Conservation (phyloP, 2,888 invertebrate genomes). For the Cheilosia vulpina region DNA sequence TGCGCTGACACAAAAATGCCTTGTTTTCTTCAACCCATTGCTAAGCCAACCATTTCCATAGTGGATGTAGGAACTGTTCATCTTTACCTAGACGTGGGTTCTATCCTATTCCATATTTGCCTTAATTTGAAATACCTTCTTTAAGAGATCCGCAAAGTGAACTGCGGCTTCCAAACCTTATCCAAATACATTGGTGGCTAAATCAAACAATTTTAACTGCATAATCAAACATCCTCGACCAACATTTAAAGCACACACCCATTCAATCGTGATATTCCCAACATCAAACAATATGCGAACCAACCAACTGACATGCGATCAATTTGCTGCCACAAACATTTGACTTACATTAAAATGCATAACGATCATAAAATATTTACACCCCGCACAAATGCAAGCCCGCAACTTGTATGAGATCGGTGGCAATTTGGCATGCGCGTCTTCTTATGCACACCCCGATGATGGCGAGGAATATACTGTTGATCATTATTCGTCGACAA, state of each 20-base stretch:
- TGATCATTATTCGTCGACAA: constrained; percentile 52
- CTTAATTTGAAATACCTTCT: too few relatives aligned
- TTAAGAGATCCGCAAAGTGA: too few relatives aligned
- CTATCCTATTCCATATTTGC: too few relatives aligned
- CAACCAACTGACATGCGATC: constrained; percentile 9
- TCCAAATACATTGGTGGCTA: too few relatives aligned
- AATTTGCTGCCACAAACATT: constrained; percentile 6
- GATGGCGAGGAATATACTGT: neutral
- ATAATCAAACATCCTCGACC: too few relatives aligned
- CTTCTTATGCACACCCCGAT: constrained; percentile 1
- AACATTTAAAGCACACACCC: neutral
- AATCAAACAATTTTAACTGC: too few relatives aligned
- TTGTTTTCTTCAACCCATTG: too few relatives aligned
- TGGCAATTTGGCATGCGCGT: constrained; percentile 39
- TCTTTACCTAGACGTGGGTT: too few relatives aligned
- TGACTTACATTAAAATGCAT: constrained; percentile 25
- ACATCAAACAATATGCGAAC: neutral
- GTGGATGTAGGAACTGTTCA: too few relatives aligned
- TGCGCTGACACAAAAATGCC: too few relatives aligned
- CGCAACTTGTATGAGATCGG: neutral
- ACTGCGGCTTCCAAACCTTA: too few relatives aligned
- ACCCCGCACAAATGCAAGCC: constrained; percentile 23
- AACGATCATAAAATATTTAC: constrained; percentile 31
- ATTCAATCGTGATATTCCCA: neutral
- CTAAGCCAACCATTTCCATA: too few relatives aligned